These are phyloP conservation scores for Serilophus lunatus DNA, from an alignment of 2,113 vertebrate species.

Conservation along the genomic window DNA sequence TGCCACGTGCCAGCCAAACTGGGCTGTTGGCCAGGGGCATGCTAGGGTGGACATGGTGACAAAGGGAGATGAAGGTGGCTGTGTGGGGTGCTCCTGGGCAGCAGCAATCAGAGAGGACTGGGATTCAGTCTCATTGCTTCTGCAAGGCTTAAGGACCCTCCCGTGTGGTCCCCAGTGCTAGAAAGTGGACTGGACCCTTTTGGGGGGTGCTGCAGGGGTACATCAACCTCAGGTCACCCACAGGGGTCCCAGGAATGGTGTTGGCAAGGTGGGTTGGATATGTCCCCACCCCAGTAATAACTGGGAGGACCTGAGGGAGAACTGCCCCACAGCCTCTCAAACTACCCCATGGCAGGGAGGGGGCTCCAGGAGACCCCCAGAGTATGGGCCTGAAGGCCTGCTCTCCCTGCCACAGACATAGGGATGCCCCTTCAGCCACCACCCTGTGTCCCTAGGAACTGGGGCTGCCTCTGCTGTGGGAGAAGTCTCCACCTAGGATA, in stretches of 20 bases:
- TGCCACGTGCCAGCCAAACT: neutral
- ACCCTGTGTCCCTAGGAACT: neutral
- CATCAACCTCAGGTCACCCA: neutral
- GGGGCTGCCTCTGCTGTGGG: neutral
- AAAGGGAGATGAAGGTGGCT: neutral
- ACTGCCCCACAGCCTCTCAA: neutral
- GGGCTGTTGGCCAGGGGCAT: neutral
- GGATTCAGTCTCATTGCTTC: neutral
- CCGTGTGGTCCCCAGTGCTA: neutral
- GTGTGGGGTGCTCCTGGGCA: neutral
- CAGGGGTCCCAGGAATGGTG: neutral
- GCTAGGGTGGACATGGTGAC: fast-evolving
- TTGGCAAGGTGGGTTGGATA: neutral
- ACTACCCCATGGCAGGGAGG: neutral
- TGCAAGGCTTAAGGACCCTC: neutral
- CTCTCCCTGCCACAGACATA: neutral
- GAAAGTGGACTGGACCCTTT: neutral
- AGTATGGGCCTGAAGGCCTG: neutral
- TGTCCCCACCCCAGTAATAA: neutral
- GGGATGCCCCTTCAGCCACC: neutral
- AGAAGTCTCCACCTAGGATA: neutral
- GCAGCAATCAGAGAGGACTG: neutral
- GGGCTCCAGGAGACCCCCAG: neutral
- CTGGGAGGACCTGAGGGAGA: neutral
- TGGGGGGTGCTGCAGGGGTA: neutral